Base-by-base conservation (phyloP, 2,888 invertebrate genomes). In the Unio delphinus region DNA sequence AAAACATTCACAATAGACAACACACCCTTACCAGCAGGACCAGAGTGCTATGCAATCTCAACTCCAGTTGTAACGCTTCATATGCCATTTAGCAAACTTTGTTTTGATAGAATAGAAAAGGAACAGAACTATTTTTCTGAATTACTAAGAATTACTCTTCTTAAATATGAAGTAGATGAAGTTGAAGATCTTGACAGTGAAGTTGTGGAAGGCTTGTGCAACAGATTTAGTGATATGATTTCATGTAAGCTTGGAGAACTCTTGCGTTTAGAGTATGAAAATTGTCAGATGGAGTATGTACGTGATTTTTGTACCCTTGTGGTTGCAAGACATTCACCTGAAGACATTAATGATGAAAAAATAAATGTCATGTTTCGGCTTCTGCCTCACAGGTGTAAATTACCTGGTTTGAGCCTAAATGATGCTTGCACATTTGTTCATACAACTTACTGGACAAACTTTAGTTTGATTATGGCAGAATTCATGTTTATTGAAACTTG, bases 31-130 rank as follows among this genome's bases (percentile, higher is more conserved):
- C 70, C 69, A 23, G 58, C 70, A 26, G 78, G 79, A n/a, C 81
- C 79, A 18, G 81, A 78, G 59, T 74, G 77, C 61, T 81, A 74
- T 60, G 64, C 59, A 11, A 79, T 79, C 58, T 56, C 61, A 15
- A 65, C 71, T 0, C 30, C 68, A 26, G 68, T 70, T 64, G 17
- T 74, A 6, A 20, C 23, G 20, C 58, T 76, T 5, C 67, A 61
- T n/a, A 72, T 77, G 74, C 81, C 81, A 34, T 74, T 79, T 58
- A 74, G 76, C 61, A 59, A 54, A 20, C 8, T 66, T 11, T 57
- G 79, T 4, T 74, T 70, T 61, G 60, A 68, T 3, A 61, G 65
- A 23, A 65, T 79, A 55, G 76, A 81, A 62, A 56, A 56, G 57
- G 68, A 69, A 7, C 72, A 67, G 34, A 74, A 76, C 45, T 71